These are phyloP conservation scores for Characodon lateralis DNA, from an alignment of 2,797 vertebrate species.

Conservation along the genomic window DNA sequence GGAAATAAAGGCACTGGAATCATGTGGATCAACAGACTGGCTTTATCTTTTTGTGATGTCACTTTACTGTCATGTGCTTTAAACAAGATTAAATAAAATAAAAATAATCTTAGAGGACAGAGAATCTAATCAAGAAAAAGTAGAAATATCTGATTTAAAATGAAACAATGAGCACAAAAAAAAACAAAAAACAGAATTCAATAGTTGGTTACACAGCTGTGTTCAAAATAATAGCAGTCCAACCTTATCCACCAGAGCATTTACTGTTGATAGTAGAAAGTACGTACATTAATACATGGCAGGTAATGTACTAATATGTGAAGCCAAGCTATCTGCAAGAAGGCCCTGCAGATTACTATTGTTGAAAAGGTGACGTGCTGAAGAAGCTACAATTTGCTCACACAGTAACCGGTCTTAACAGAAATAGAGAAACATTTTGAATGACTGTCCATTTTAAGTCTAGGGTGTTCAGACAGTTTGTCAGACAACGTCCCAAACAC, in stretches of 20 bases:
- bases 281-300: no score
- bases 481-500: neutral
- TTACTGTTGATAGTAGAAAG: neutral
- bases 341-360: neutral
- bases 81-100: constrained; percentile 6
- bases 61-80: constrained; percentile 22
- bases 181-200: neutral
- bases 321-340: neutral
- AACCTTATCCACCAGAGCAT: neutral
- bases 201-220: neutral
- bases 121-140: neutral
- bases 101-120: neutral
- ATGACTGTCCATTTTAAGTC: no score
- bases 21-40: constrained; percentile 62
- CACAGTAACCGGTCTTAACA: neutral
- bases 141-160: constrained; percentile 10
- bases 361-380: neutral
- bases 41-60: constrained; percentile 50
- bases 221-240: neutral
- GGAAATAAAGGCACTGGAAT: constrained; percentile 57
- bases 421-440: neutral
- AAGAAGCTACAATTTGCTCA: neutral
- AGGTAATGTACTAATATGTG: neutral
- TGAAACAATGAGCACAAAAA: neutral
- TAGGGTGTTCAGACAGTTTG: neutral